Base-by-base conservation (phyloP, 2,113 vertebrate species). In the Zosterops hypoxanthus region DNA sequence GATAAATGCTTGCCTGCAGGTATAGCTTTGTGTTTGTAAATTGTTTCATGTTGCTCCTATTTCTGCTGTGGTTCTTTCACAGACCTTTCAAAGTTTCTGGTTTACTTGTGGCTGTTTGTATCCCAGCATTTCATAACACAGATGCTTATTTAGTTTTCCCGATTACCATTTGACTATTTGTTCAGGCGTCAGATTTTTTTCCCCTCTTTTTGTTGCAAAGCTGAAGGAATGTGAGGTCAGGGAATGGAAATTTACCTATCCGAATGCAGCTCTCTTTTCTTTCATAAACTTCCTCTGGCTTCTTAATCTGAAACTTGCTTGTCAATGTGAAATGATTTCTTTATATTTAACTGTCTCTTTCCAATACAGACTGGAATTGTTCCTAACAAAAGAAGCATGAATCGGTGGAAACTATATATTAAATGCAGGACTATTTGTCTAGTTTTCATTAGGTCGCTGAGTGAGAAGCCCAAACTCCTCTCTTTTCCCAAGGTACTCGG, bases 401-500 rank as follows among this genome's bases (percentile, higher is more conserved):
- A 97, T 97, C 4, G 88, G 88, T 97, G 97, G 98, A 98, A 98
- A 98, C 97, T 97, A 98, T 98, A 98, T 98, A 98, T 98, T 98
- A 98, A 98, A 98, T 80, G 95, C 97, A 98, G 85, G 97, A 95
- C 97, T 97, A 97, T 98, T 98, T 98, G 97, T 97, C 98, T 98
- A 98, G 96, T 98, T 98, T 97, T 98, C 97, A 98, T 98, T 97
- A 98, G 97, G 97, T 97, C 73, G 98, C 97, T 98, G 98, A 98
- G 98, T 98, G 98, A 98, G 97, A 98, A 98, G 98, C 95, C 93
- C 94, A 95, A 94, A 97, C 94, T 96, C 92, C 93, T 94, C 94
- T 96, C 93, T 98, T 98, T 98, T 98, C 98, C 98, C 98, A 98
- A 98, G 98, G 97, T 98, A 97, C 98, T 98, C 98, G 59, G 98